Conservation (phyloP, 2,888 invertebrate species). For the Abscondita cerata region DNA sequence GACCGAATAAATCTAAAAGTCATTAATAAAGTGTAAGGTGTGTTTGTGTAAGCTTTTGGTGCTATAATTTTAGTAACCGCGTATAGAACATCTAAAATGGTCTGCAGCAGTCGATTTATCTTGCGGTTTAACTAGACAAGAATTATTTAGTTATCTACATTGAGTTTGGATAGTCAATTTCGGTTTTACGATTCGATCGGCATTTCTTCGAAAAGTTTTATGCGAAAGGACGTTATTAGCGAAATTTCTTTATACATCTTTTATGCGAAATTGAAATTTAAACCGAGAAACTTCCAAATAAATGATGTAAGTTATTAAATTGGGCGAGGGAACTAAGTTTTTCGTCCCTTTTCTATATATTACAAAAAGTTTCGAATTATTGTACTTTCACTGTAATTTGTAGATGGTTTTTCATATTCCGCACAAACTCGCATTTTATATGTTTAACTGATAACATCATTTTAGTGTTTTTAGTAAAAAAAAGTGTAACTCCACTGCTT, state of each 20-base stretch:
- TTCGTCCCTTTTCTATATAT: too few species aligned
- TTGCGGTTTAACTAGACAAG: constrained; percentile 15
- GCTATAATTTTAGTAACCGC: constrained; percentile 11
- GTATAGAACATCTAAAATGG: constrained; percentile 19
- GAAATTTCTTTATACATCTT: constrained; percentile 6
- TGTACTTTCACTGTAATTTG: too few species aligned
- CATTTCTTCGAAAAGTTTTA: constrained; percentile 9
- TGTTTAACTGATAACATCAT: too few species aligned
- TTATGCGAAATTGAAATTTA: constrained; percentile 3
- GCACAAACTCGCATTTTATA: too few species aligned
- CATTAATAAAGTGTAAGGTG: too few species aligned
- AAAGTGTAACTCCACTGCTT: too few species aligned
- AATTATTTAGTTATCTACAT: constrained; percentile 21
- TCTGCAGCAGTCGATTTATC: constrained; percentile 18
- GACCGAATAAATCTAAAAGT: too few species aligned
- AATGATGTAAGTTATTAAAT: neutral
- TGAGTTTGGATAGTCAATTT: constrained; percentile 17
- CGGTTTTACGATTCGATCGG: constrained; percentile 15
- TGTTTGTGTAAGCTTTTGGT: neutral
- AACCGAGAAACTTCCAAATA: neutral
- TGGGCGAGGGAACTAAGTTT: too few species aligned
- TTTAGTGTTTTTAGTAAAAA: too few species aligned
- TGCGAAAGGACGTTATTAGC: constrained; percentile 5
- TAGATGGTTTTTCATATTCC: too few species aligned
- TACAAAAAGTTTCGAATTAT: too few species aligned